Conservation (phyloP, 2,888 invertebrate species). For the Ditula angustiorana region DNA sequence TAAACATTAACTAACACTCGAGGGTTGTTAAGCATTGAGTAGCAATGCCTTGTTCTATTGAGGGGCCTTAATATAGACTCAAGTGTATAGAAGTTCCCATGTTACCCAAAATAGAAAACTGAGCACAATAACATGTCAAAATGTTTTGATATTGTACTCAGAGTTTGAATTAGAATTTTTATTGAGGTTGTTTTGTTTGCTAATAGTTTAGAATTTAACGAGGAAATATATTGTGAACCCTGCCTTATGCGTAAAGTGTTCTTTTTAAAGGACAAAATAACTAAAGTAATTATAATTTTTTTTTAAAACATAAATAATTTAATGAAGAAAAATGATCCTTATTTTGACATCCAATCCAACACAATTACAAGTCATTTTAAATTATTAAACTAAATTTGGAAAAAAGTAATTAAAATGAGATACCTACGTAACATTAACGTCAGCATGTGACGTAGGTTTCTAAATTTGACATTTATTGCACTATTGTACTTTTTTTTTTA, state of each 20-base stretch:
- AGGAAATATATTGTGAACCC: too few relatives aligned
- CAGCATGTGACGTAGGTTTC: background rate
- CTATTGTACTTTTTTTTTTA: background rate
- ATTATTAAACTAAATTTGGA: too few relatives aligned
- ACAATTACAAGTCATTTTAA: too few relatives aligned
- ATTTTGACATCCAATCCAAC: too few relatives aligned
- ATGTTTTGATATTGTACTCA: conserved; percentile 28
- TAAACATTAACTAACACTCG: conserved; percentile 43
- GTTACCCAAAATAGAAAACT: conserved; percentile 57
- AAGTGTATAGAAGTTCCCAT: conserved; percentile 61
- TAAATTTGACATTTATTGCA: background rate
- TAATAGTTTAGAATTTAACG: background rate
- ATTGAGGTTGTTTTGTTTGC: background rate
- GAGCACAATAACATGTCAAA: conserved; percentile 35
- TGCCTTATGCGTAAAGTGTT: too few relatives aligned
- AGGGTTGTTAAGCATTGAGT: conserved; percentile 46
- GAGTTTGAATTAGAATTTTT: conserved; percentile 14
- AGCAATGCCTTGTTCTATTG: conserved; percentile 41
- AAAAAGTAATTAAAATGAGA: too few relatives aligned
- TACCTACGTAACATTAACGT: background rate
- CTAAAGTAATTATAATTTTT: too few relatives aligned
- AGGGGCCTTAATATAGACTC: conserved; percentile 46
- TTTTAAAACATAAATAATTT: too few relatives aligned
- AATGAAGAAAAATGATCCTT: too few relatives aligned
- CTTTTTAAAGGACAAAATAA: background rate